Conservation (phyloP, 2,797 vertebrate genomes). For the Hemitrygon akajei region DNA sequence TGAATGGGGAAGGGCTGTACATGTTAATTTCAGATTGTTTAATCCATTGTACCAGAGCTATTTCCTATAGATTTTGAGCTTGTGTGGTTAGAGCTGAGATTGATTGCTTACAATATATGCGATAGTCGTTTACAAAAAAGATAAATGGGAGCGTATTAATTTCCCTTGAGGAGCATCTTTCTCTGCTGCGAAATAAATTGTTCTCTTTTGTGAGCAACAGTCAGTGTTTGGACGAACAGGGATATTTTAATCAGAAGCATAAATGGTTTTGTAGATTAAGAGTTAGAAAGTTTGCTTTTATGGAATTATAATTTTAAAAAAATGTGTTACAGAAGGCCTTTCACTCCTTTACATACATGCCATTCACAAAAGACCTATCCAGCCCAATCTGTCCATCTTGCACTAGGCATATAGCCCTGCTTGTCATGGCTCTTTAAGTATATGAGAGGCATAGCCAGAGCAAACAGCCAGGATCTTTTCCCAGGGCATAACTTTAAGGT, state of each 20-base stretch:
- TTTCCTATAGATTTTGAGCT: neutral
- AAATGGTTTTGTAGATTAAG: neutral
- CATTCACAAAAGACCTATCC: too few species aligned
- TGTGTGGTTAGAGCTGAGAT: neutral
- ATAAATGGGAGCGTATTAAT: neutral
- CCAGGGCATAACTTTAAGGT: too few species aligned
- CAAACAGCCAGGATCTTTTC: too few species aligned
- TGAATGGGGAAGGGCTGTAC: neutral
- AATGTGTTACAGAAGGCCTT: too few species aligned
- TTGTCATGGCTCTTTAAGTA: too few species aligned
- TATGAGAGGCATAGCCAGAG: too few species aligned
- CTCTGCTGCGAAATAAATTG: conserved; percentile 2
- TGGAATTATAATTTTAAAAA: too few species aligned
- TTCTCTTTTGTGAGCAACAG: neutral
- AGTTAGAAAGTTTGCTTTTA: neutral
- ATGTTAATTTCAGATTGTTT: neutral
- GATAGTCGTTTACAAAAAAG: neutral
- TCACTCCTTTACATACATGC: too few species aligned
- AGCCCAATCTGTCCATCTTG: too few species aligned
- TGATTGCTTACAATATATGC: conserved; percentile 7
- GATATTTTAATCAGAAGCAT: neutral
- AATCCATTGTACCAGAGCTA: neutral
- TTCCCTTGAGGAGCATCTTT: neutral
- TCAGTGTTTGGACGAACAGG: neutral
- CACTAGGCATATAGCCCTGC: too few species aligned